Evolutionary conservation across 2,797 vertebrate genomes (phyloP).

Genomic region (Notamacropus eugenii): DNA sequence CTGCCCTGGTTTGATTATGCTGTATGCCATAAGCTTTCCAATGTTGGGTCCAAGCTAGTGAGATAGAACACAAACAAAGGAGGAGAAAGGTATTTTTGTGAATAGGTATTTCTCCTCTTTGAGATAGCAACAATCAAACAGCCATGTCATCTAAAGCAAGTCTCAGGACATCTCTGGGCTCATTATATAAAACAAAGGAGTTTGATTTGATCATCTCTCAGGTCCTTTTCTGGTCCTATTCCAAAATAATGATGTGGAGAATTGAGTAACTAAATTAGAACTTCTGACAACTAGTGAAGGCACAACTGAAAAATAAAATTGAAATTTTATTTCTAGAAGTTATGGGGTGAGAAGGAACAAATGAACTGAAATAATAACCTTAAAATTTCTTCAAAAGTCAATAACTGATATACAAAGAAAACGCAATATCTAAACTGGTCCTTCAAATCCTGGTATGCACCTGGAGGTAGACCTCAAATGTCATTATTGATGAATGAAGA

Average conservation of each 20-base stretch:
- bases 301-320: neutral
- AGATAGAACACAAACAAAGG: constrained; percentile 2
- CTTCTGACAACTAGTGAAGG: neutral
- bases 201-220: neutral
- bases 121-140: too few relatives aligned
- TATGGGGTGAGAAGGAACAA: constrained; percentile 45
- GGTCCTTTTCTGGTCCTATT: neutral
- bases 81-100: constrained; percentile 11
- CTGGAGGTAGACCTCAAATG: neutral
- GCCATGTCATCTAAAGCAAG: neutral
- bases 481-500: neutral
- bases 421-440: constrained; percentile 34
- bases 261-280: neutral
- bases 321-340: neutral
- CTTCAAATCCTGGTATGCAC: neutral
- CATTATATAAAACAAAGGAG: neutral
- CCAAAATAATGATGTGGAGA: neutral
- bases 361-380: constrained; percentile 43
- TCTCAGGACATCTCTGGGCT: neutral
- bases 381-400: constrained; percentile 32
- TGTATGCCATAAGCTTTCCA: constrained; percentile 18
- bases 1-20: neutral
- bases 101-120: neutral
- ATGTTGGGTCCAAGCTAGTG: neutral
- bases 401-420: constrained; percentile 22